These are phyloP conservation scores for Kryptopterus vitreolus DNA, from an alignment of 2,797 vertebrate genomes.

Conservation along the genomic window DNA sequence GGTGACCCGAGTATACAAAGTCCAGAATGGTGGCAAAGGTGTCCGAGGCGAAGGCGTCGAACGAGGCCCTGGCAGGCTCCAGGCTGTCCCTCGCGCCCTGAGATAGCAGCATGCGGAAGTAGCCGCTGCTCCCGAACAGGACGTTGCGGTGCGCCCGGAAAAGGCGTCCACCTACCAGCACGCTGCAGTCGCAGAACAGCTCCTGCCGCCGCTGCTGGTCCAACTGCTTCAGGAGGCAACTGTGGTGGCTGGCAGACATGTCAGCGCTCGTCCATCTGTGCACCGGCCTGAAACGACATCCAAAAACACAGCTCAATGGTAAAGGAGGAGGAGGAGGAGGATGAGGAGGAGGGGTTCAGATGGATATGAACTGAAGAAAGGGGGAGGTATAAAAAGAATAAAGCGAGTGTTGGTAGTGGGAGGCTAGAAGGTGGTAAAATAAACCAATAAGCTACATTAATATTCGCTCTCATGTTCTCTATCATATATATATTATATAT, in stretches of 20 bases:
- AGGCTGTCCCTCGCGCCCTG: constrained; percentile 75
- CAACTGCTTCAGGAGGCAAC: constrained; percentile 87
- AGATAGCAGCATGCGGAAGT: constrained; percentile 95
- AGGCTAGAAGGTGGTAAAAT: neutral
- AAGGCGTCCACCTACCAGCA: constrained; percentile 91
- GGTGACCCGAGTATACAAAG: constrained; percentile 93
- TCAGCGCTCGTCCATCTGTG: constrained; percentile 80
- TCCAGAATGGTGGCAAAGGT: constrained; percentile 92
- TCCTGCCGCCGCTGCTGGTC: constrained; percentile 92
- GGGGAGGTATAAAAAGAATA: neutral
- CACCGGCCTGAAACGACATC: constrained; percentile 67
- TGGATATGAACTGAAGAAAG: neutral
- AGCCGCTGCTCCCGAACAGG: constrained; percentile 92
- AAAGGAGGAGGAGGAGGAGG: too few relatives aligned
- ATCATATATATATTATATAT: too few relatives aligned
- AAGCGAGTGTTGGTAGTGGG: neutral
- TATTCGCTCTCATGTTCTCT: too few relatives aligned
- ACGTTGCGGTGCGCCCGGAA: constrained; percentile 95
- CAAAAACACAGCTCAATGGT: neutral
- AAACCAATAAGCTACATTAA: neutral
- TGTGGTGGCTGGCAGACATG: constrained; percentile 91
- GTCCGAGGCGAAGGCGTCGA: constrained; percentile 91
- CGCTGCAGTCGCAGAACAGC: constrained; percentile 94
- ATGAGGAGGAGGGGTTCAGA: too few relatives aligned
- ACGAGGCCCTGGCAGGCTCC: constrained; percentile 85